Evolutionary conservation across 2,888 invertebrate genomes (phyloP), one percentile per base, ranked within the genome.

Genomic region (Atrina japonica): DNA sequence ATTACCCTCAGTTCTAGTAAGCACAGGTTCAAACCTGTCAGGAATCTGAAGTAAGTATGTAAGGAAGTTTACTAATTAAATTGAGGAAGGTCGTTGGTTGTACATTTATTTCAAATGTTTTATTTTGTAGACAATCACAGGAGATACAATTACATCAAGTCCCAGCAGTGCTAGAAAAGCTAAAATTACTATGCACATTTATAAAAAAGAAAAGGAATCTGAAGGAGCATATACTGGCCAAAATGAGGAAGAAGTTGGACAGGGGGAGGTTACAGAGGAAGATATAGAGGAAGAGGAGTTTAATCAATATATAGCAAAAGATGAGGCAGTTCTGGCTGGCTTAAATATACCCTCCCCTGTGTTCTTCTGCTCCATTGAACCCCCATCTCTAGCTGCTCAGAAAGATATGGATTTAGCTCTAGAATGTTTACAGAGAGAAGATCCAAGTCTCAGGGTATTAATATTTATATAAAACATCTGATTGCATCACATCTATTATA

Each of bases 331-430:
- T 27, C 83, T 92, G 47, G 88, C 89, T 80, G 94, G 95, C 1
- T 93, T 95, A 0, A 93, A 93, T 52, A 91, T 97, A 70, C 98
- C 98, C 0, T 96, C 97, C 86, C 97, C 99, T 0, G 99, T 99
- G 0, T 99, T 98, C 91, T 96, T 98, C 88, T 98, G 99, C 90
- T 95, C 97, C 0, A 95, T 99, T 76, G 99, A 99, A 91, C 95
- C 98, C 0, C 95, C 96, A 0, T 96, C 96, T 81, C 88, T 94
- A 81, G 93, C 95, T 0, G 92, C 93, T 70, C 96, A 97, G 91
- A 91, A 91, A 50, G 92, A 94, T 0, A 91, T 98, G 83, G 98
- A 98, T 80, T 91, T 92, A 16, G 98, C 98, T 0, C 92, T 99
- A 27, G 92, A 91, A 3, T 94, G 96, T 88, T 91, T 99, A 61